phyloP scores from a whole-genome alignment of 2,113 vertebrate species.

The Eleginops maclovinus region DNA sequence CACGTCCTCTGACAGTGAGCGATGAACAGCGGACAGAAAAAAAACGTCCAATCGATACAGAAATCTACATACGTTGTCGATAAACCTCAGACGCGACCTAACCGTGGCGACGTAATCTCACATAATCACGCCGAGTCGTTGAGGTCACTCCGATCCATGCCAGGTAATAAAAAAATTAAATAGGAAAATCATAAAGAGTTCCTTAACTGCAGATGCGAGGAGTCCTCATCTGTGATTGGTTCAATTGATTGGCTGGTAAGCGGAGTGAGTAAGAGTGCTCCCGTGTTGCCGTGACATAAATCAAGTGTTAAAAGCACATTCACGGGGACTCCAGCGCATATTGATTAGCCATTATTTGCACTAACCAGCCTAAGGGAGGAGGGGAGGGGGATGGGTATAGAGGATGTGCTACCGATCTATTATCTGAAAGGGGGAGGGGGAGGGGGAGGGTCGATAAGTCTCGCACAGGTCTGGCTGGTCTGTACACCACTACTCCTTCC shows the following conservation, averaged over 20 bases:
- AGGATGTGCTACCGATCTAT: slow-evolving; percentile 55
- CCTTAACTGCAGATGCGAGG: slow-evolving; percentile 27
- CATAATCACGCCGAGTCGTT: not conserved
- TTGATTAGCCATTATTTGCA: slow-evolving; percentile 79
- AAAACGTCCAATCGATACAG: slow-evolving; percentile 33
- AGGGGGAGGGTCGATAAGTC: slow-evolving; percentile 63
- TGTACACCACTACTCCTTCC: slow-evolving; percentile 9
- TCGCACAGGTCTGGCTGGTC: slow-evolving; percentile 38
- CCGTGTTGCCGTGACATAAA: slow-evolving; percentile 58
- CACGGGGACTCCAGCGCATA: slow-evolving; percentile 63
- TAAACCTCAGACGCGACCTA: not conserved
- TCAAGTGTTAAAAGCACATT: slow-evolving; percentile 77
- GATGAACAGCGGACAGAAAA: slow-evolving; percentile 9
- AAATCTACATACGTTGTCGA: not conserved
- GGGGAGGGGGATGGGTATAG: not conserved
- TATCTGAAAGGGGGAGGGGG: not conserved
- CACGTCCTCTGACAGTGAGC: slow-evolving; percentile 40
- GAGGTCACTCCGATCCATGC: not conserved
- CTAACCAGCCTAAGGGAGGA: slow-evolving; percentile 65
- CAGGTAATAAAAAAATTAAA: slow-evolving; percentile 10
- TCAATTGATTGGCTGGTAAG: slow-evolving; percentile 64
- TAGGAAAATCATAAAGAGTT: slow-evolving; percentile 6
- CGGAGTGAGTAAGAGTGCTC: slow-evolving; percentile 41
- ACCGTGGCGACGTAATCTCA: not conserved
- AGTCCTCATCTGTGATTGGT: slow-evolving; percentile 48